Evolutionary conservation across 2,797 vertebrate species (phyloP).

Genomic region (Rhinella marina): DNA sequence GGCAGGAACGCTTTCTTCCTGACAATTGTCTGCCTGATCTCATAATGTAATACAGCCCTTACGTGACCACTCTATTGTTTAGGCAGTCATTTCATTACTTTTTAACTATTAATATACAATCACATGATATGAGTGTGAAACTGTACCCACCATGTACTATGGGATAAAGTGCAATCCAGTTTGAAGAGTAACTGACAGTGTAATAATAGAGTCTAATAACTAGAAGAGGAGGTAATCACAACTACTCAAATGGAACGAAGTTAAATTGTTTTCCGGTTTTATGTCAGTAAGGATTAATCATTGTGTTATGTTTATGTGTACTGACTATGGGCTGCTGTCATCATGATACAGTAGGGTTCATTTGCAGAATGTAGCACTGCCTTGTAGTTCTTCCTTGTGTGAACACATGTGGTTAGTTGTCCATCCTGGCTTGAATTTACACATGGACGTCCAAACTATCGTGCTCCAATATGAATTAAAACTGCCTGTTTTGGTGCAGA

Average conservation of each 20-base stretch:
- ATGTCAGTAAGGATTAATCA: not conserved
- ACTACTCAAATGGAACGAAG: not conserved
- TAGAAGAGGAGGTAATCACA: not conserved
- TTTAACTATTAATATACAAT: slow-evolving; percentile 17
- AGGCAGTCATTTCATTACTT: not conserved
- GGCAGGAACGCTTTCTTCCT: too few species aligned
- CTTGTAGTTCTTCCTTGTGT: not conserved
- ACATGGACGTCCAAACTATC: not conserved
- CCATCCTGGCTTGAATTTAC: not conserved
- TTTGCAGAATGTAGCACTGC: not conserved
- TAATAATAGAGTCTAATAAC: not conserved
- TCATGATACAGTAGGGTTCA: too few species aligned
- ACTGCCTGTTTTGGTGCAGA: not conserved
- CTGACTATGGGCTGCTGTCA: too few species aligned
- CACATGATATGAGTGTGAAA: not conserved
- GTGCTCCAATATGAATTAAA: not conserved
- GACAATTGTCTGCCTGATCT: too few species aligned
- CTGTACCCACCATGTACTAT: not conserved
- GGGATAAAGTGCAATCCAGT: slow-evolving; percentile 28
- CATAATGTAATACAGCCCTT: too few species aligned
- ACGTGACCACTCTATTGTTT: too few species aligned
- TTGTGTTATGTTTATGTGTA: not conserved
- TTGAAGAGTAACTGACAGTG: slow-evolving; percentile 16
- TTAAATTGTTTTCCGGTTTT: not conserved
- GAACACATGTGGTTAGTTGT: not conserved